phyloP scores from a whole-genome alignment of 2,113 vertebrate species.

The Hippocampus guttulatus region DNA sequence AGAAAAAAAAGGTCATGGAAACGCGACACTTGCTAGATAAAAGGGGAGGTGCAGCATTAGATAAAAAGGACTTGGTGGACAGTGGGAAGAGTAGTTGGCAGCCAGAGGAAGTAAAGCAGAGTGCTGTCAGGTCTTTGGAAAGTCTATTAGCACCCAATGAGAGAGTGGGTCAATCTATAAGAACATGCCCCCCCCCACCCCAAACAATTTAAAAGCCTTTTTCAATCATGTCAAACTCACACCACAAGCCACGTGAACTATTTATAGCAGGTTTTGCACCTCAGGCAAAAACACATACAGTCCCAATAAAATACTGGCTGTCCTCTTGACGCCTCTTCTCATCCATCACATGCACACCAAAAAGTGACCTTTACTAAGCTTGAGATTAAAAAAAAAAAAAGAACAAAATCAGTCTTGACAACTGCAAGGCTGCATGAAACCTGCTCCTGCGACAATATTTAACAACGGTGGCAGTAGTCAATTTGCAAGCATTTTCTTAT shows the following conservation, averaged over 20 bases:
- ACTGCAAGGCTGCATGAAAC: conserved; percentile 6
- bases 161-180: conserved; percentile 40
- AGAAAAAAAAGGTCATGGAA: not conserved
- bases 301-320: conserved; percentile 22
- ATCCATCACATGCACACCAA: conserved; percentile 2
- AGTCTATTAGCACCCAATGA: conserved; percentile 34
- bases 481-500: not conserved
- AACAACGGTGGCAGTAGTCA: conserved; percentile 1
- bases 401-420: not conserved
- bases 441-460: not conserved
- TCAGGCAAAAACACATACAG: conserved; percentile 26
- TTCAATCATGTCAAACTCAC: conserved; percentile 46
- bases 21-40: conserved; percentile 8
- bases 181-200: conserved; percentile 25
- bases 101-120: conserved; percentile 9
- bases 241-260: conserved; percentile 28
- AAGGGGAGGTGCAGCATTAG: not conserved
- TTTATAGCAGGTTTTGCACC: conserved; percentile 46
- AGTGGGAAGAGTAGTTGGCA: not conserved
- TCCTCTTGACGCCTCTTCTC: conserved; percentile 11
- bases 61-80: not conserved
- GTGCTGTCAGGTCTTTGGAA: conserved; percentile 12
- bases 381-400: conserved; percentile 4
- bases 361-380: conserved; percentile 31
- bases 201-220: conserved; percentile 45